Conservation (phyloP, 2,113 vertebrate genomes). For the Zosterops pallidus region DNA sequence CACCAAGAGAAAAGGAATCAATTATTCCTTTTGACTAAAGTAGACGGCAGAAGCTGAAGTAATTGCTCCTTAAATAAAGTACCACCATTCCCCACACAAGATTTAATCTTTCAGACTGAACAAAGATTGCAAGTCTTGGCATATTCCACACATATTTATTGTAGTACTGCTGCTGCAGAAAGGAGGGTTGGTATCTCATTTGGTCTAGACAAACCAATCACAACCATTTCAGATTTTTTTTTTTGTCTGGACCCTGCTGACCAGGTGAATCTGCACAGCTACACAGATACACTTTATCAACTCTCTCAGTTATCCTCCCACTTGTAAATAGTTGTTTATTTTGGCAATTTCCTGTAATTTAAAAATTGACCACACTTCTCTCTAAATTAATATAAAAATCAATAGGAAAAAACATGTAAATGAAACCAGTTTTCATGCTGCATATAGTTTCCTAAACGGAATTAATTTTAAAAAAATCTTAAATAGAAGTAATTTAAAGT, state of each 20-base stretch:
- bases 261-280: background rate
- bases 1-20: background rate
- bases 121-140: background rate
- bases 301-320: background rate
- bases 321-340: background rate
- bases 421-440: background rate
- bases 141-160: background rate
- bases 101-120: conserved; percentile 29
- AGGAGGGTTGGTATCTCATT: background rate
- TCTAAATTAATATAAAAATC: background rate
- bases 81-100: background rate
- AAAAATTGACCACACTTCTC: background rate
- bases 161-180: background rate
- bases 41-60: background rate
- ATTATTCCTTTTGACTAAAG: conserved; percentile 13
- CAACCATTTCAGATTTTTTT: background rate
- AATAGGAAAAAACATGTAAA: background rate
- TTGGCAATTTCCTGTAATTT: background rate
- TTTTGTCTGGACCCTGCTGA: background rate
- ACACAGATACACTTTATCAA: background rate
- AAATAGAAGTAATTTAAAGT: background rate
- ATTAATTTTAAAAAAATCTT: background rate
- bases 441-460: background rate
- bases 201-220: background rate
- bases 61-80: conserved; percentile 45